Evolutionary conservation across 2,888 invertebrate genomes (phyloP).

Genomic region (Brenthis daphne): DNA sequence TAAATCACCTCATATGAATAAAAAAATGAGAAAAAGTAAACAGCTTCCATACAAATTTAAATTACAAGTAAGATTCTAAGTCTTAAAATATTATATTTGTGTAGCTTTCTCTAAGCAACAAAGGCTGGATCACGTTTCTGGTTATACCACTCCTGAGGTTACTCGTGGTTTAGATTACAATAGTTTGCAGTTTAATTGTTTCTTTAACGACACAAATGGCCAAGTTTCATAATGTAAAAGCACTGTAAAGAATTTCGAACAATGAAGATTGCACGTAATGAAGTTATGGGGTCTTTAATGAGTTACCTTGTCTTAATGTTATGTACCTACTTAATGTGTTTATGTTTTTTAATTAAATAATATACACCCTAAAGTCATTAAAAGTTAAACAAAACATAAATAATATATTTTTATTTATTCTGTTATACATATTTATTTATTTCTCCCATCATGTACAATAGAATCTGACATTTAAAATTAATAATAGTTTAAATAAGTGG

Average conservation of each 20-base stretch:
- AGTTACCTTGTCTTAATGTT: constrained; percentile 1
- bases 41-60: neutral
- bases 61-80: constrained; percentile 21
- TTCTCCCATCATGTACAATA: no score
- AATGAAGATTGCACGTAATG: constrained; percentile 12
- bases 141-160: constrained; percentile 38
- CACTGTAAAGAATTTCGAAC: constrained; percentile 17
- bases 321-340: no score
- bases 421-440: no score
- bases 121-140: constrained; percentile 37
- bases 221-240: constrained; percentile 26
- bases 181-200: constrained; percentile 42
- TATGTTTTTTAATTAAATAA: no score
- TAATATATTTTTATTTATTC: no score
- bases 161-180: constrained; percentile 35
- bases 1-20: no score
- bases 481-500: no score
- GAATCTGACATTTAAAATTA: no score
- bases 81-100: constrained; percentile 24
- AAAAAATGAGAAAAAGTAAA: no score
- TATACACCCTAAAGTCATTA: no score
- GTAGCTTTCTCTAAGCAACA: constrained; percentile 30
- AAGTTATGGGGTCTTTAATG: constrained; percentile 12
- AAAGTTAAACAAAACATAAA: neutral
- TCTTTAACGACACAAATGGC: constrained; percentile 39